phyloP scores from a whole-genome alignment of 1,140 invertebrate genomes.

The Conus ventricosus region DNA sequence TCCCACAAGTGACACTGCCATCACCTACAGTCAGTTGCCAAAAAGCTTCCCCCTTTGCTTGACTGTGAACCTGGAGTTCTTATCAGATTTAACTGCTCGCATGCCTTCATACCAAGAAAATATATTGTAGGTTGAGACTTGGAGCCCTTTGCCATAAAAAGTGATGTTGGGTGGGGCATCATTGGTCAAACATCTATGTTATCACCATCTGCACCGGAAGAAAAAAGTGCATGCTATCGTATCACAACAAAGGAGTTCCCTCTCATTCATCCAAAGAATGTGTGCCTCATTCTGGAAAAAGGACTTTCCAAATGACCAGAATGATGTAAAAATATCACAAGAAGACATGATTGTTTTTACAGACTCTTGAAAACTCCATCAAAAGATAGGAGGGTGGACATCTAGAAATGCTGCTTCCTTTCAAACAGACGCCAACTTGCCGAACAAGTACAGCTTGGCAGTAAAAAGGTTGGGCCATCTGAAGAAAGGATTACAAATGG shows the following conservation, averaged over 20 bases:
- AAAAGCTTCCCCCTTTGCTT: not conserved
- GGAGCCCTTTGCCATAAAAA: slow-evolving; percentile 22
- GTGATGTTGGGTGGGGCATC: slow-evolving; percentile 10
- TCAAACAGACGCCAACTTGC: not conserved
- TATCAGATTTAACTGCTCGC: not conserved
- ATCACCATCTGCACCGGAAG: too few relatives aligned
- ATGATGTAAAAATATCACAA: slow-evolving; percentile 16
- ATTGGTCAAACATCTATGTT: not conserved
- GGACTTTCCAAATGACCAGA: not conserved
- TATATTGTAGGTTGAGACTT: too few relatives aligned
- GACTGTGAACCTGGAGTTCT: slow-evolving; percentile 11
- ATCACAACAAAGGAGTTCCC: slow-evolving; percentile 1
- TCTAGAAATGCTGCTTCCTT: slow-evolving; percentile 20
- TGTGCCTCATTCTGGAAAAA: not conserved
- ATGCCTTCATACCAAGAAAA: slow-evolving; percentile 2
- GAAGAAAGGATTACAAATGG: not conserved
- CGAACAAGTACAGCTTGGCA: slow-evolving; percentile 4
- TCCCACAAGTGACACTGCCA: not conserved
- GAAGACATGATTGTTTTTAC: not conserved
- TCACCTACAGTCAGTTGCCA: not conserved
- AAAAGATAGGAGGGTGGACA: not conserved
- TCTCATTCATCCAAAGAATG: not conserved
- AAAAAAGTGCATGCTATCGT: too few relatives aligned
- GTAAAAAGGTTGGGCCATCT: not conserved
- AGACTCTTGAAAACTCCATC: not conserved